phyloP scores from a whole-genome alignment of 2,888 invertebrate genomes.

The Drosophila multiciliata region DNA sequence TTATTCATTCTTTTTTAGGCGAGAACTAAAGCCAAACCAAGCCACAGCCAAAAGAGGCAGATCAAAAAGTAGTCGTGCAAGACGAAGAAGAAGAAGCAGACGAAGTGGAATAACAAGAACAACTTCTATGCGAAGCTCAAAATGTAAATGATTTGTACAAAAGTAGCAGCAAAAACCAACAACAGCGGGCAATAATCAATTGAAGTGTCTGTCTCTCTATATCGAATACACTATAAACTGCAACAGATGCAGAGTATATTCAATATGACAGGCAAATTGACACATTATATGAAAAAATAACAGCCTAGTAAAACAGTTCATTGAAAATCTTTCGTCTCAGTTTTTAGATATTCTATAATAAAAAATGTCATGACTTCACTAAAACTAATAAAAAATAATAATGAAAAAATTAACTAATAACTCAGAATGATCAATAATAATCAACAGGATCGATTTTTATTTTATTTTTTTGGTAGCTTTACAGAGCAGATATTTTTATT shows the following conservation, averaged over 20 bases:
- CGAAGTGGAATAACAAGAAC: constrained; percentile 39
- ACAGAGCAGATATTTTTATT: background rate
- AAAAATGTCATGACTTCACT: too few relatives aligned
- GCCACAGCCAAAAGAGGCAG: constrained; percentile 21
- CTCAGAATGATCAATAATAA: too few relatives aligned
- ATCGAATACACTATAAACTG: constrained; percentile 36
- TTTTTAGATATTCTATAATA: background rate
- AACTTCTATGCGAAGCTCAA: constrained; percentile 50
- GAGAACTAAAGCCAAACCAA: constrained; percentile 20
- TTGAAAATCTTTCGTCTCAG: background rate
- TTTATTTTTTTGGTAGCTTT: background rate
- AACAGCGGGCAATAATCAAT: constrained; percentile 69
- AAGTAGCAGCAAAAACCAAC: constrained; percentile 49
- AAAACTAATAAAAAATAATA: too few relatives aligned
- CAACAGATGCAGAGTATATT: background rate
- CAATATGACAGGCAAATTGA: background rate
- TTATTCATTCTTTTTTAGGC: constrained; percentile 8
- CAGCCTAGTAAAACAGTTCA: background rate
- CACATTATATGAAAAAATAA: background rate
- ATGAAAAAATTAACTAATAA: too few relatives aligned
- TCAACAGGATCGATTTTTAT: background rate
- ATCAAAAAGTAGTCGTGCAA: constrained; percentile 26
- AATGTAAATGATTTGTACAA: constrained; percentile 72
- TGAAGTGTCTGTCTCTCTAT: constrained; percentile 72
- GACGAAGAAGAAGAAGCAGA: constrained; percentile 25